These are phyloP conservation scores for Coracias cyanogaster DNA, from an alignment of 2,797 vertebrate species.

Conservation along the genomic window DNA sequence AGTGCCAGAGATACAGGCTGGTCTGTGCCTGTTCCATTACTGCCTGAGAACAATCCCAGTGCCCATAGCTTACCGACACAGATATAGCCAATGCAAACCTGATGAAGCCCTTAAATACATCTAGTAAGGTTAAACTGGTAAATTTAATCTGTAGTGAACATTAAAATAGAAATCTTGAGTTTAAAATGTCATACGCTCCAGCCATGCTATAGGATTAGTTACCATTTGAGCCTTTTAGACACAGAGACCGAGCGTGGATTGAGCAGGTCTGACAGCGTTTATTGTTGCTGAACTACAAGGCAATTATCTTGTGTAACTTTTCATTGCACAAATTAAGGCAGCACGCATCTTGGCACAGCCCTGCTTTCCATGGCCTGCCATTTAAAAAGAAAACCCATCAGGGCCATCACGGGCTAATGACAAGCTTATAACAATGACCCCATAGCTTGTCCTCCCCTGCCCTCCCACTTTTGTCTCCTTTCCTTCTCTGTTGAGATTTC, in stretches of 20 bases:
- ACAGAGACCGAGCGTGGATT: background rate
- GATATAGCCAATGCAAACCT: background rate
- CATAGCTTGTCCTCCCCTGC: background rate
- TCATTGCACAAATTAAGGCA: constrained; percentile 50
- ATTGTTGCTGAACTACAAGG: constrained; percentile 44
- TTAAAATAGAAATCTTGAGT: background rate
- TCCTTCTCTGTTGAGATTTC: background rate
- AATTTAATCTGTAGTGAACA: constrained; percentile 34
- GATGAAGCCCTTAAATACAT: background rate
- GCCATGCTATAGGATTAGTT: constrained; percentile 12
- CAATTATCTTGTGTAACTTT: constrained; percentile 58
- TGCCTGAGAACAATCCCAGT: background rate
- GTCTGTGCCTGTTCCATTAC: background rate
- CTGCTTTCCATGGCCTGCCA: constrained; percentile 17
- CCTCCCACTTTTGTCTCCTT: background rate
- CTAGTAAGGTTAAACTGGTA: constrained; percentile 7
- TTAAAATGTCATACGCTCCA: background rate
- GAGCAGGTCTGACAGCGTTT: constrained; percentile 44
- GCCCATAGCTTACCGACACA: background rate
- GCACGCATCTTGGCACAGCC: background rate
- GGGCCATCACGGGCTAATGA: background rate
- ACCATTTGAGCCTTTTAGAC: constrained; percentile 31
- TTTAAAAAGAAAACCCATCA: constrained; percentile 18
- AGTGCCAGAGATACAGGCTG: background rate
- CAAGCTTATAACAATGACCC: background rate